These are phyloP conservation scores for Sympetrum striolatum DNA, from an alignment of 2,888 invertebrate species.

Conservation along the genomic window DNA sequence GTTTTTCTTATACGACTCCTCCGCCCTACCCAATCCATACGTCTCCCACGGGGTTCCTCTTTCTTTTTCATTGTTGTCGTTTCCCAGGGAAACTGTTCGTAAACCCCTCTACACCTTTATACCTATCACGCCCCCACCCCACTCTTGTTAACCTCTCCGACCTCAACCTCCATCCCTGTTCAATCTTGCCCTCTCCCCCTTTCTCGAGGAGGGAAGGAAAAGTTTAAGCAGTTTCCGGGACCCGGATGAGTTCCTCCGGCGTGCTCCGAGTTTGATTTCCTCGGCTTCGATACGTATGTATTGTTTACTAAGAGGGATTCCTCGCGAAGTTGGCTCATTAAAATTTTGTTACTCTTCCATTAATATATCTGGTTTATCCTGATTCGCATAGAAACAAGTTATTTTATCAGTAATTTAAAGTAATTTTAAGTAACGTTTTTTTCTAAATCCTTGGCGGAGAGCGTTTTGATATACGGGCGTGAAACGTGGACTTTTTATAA, in stretches of 20 bases:
- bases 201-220: too few relatives aligned
- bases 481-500: too few relatives aligned
- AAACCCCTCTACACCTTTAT: slow-evolving; percentile 1
- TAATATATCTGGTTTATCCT: too few relatives aligned
- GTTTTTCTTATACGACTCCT: background rate
- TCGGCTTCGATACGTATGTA: background rate
- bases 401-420: too few relatives aligned
- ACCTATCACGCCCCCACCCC: background rate
- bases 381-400: too few relatives aligned
- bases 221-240: background rate
- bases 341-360: too few relatives aligned
- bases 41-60: background rate
- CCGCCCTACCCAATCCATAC: background rate
- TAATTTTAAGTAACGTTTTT: too few relatives aligned
- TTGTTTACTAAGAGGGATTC: background rate
- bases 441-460: too few relatives aligned
- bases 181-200: background rate
- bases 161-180: background rate
- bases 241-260: background rate
- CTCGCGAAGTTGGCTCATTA: too few relatives aligned
- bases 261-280: background rate
- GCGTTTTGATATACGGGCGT: too few relatives aligned
- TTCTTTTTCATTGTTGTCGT: slow-evolving; percentile 27
- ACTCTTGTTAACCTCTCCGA: background rate
- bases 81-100: slow-evolving; percentile 8